A percentile compares a stretch with the other conserved stretches of the same genome.
These are phyloP conservation scores for Eidolon dupreanum DNA, from an alignment of 2,797 vertebrate species.

Conservation along the genomic window DNA sequence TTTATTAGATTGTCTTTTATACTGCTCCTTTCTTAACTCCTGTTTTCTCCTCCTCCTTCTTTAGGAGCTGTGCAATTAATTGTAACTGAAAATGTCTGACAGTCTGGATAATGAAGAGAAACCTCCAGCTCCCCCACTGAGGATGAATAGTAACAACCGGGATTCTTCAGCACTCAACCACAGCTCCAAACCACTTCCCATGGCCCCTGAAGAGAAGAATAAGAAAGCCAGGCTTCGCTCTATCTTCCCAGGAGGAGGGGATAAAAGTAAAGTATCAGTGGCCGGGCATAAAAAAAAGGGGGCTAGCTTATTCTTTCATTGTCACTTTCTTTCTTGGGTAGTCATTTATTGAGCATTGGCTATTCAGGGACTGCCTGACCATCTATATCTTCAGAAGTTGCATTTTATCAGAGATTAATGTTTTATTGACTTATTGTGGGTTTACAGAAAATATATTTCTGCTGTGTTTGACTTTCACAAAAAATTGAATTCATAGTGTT, in stretches of 20 bases:
- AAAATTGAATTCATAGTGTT: slow-evolving; percentile 43
- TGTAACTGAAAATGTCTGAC: slow-evolving; percentile 98
- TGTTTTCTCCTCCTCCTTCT: slow-evolving; percentile 66
- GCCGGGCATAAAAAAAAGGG: slow-evolving; percentile 46
- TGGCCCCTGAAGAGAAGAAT: slow-evolving; percentile 99
- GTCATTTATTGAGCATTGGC: neutral
- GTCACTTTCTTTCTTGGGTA: slow-evolving; percentile 48
- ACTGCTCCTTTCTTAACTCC: neutral
- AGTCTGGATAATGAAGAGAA: slow-evolving; percentile 98
- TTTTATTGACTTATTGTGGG: slow-evolving; percentile 45
- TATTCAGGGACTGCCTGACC: slow-evolving; percentile 50
- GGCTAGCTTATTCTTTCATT: slow-evolving; percentile 50
- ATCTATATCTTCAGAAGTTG: slow-evolving; percentile 48
- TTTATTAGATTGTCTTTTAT: neutral
- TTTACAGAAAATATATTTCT: slow-evolving; percentile 27
- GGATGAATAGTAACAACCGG: slow-evolving; percentile 99
- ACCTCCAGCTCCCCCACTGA: slow-evolving; percentile 98
- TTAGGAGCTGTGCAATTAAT: slow-evolving; percentile 93
- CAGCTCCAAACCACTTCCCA: slow-evolving; percentile 97
- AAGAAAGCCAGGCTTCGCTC: slow-evolving; percentile 98
- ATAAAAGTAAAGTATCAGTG: slow-evolving; percentile 95
- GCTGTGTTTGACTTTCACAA: slow-evolving; percentile 35
- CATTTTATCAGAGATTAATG: slow-evolving; percentile 57
- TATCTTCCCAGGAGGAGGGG: slow-evolving; percentile 98
- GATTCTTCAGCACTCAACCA: slow-evolving; percentile 97